Evolutionary conservation across 1,140 invertebrate genomes (phyloP), one percentile per base, ranked within the genome.

Genomic region (Danaus melanippus): DNA sequence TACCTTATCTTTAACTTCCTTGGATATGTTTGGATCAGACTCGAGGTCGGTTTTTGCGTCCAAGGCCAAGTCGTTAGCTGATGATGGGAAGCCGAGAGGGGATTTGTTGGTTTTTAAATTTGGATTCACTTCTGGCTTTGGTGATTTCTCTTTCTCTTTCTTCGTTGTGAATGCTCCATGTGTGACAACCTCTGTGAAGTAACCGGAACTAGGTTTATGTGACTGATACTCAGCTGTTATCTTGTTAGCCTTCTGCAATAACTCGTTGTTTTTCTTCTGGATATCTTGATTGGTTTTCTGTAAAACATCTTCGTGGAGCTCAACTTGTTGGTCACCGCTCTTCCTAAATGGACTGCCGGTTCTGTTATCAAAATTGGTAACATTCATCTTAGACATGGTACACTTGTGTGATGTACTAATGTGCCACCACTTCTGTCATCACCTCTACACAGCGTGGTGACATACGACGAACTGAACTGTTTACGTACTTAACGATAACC

Each of bases 1-100:
- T 3, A 86, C 80, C 55, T 83, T 86, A 42, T 85, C 80, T 66
- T 84, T 86, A 0, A 84, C 75, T 69, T 76, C 84, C 58, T 73
- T 67, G 10, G 81, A 76, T 56, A 86, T 79, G 47, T 84, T 85
- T 12, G 72, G 64, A 60, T 86, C 84, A 2, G 84, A 82, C 74
- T 86, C 84, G 15, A 86, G 64, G 17, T 86, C 84, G 1, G 81
- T 67, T 75, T 86, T 86, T 2, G 84, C 84, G 42, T 83, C 81
- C 5, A 86, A 54, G 17, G 84, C 84, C 53, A 86, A 66, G 60
- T 84, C 82, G 42, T 86, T 86, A 21, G 84, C 84, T 53, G 84
- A 86, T 17, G 84, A 86, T 41, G 84, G 84, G 43, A 83, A 86
- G 0, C 81, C 80, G 9, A 86, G 63, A 7, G 85, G 61, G 9